Conservation (phyloP, 2,888 invertebrate species). For the Halictus ligatus region DNA sequence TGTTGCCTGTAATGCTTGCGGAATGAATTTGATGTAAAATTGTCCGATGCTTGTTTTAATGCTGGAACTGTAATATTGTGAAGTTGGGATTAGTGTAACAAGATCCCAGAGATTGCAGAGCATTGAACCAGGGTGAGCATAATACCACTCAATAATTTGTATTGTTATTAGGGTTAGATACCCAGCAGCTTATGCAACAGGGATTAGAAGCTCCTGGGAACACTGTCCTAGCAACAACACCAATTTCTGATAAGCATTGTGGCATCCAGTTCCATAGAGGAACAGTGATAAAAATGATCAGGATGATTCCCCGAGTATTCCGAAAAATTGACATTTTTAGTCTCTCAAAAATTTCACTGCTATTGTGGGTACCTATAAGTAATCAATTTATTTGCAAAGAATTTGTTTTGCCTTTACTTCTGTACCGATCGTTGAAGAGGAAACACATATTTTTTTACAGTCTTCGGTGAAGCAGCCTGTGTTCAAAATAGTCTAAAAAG, state of each 20-base stretch:
- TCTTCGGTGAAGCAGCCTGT: too few relatives aligned
- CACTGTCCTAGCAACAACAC: not conserved
- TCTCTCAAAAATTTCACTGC: too few relatives aligned
- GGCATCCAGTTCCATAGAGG: not conserved
- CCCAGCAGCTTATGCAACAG: not conserved
- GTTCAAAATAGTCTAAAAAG: too few relatives aligned
- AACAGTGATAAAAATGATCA: not conserved
- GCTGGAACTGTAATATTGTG: not conserved
- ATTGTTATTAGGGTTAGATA: slow-evolving; percentile 13
- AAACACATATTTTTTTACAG: too few relatives aligned
- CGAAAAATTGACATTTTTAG: too few relatives aligned
- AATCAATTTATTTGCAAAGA: too few relatives aligned
- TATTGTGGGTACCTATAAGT: too few relatives aligned
- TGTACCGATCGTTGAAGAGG: too few relatives aligned
- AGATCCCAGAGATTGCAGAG: not conserved
- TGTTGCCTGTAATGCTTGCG: too few relatives aligned
- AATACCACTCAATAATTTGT: slow-evolving; percentile 5
- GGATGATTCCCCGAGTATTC: too few relatives aligned
- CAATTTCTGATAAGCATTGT: not conserved
- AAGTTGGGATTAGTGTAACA: not conserved
- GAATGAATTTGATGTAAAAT: not conserved
- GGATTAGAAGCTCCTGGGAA: slow-evolving; percentile 7
- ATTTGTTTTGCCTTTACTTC: too few relatives aligned
- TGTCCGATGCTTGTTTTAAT: too few relatives aligned
- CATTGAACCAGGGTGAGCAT: not conserved